Base-by-base conservation (phyloP, 2,113 vertebrate species). In the Clarias gariepinus region DNA sequence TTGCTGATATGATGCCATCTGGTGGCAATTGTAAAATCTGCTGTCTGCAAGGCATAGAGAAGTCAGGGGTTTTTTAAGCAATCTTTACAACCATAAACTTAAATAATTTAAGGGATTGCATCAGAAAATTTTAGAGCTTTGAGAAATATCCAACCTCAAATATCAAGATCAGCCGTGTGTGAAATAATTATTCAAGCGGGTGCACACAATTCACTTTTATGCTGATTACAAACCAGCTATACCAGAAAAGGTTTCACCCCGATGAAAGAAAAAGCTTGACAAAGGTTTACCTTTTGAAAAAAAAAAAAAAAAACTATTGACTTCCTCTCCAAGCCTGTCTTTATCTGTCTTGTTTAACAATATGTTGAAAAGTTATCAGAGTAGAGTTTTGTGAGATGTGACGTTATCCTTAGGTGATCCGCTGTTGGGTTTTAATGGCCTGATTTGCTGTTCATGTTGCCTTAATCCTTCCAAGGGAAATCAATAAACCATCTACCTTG, bases 1-100 rank as follows among this genome's bases (percentile, higher is more conserved):
- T 81, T 60, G 63, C 57, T 87, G 81, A 83, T 79, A n/a, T 90
- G 88, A 89, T 90, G 87, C 92, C 91, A 88, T 90, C 92, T 94
- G 83, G 88, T 91, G 91, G 93, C 60, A 71, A 58, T n/a, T 23
- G 25, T 33, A 9, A 63, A 15, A 60, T 15, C 16, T 73, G 28
- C n/a, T 6, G 7, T 21, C 81, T 77, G 6, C 30, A 12, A 53
- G 9, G 15, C 71, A 71, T 18, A 41, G 5, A 23, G 10, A 19
- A 47, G 71, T 74, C 73, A 15, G 5, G 16, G 16, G 7, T 8
- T 55, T 77, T 60, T 8, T 2, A 30, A 25, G 66, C 28, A 47
- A 8, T 55, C 6, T 52, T n/a, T 19, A 12, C 36, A 73, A 52
- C 41, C n/a, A 53, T 52, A 15, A 52, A 15, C 23, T 15, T 76